Conservation (phyloP, 1,140 invertebrate genomes). For the Bombus cullumanus region DNA sequence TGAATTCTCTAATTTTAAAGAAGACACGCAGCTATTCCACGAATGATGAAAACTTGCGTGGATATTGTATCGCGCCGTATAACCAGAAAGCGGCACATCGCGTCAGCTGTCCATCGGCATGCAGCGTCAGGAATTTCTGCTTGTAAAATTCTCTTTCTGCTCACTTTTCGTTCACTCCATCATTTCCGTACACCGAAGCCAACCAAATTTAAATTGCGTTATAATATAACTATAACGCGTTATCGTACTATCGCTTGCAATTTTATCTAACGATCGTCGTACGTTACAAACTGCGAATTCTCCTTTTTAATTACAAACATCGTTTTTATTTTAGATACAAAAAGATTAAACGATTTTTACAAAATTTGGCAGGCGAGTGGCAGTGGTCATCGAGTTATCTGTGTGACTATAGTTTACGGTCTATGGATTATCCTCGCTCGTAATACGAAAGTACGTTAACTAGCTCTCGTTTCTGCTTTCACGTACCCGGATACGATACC, state of each 20-base stretch:
- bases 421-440: background rate
- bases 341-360: background rate
- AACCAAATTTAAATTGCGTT: background rate
- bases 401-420: background rate
- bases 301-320: too few species aligned
- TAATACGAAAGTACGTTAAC: conserved; percentile 4
- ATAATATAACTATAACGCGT: background rate
- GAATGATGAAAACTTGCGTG: background rate
- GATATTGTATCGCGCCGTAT: background rate
- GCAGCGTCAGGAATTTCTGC: background rate
- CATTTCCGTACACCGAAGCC: too few species aligned
- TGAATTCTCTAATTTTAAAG: background rate
- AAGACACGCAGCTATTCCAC: too few species aligned
- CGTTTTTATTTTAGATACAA: too few species aligned
- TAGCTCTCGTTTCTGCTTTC: background rate
- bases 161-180: background rate
- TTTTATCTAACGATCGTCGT: background rate
- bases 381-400: background rate
- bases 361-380: background rate
- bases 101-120: background rate
- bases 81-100: background rate
- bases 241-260: background rate
- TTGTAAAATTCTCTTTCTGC: background rate
- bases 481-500: background rate
- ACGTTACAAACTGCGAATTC: background rate